Percentiles rank a stretch among this genome's conserved stretches.
phyloP scores from a whole-genome alignment of 2,797 vertebrate species.

The Gymnothorax reevesii region DNA sequence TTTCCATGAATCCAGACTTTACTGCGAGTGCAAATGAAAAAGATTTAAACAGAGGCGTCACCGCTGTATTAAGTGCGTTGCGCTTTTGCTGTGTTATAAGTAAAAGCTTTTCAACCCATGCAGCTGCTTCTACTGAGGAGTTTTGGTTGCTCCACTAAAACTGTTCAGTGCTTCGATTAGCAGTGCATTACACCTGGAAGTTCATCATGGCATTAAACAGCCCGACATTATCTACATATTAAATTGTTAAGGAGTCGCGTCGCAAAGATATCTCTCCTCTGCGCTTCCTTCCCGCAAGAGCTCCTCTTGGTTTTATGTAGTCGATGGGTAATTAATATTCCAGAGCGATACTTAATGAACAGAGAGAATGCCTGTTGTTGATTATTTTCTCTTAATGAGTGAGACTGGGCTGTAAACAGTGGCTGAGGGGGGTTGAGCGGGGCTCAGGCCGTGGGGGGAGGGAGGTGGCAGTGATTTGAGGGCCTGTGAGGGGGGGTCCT shows the following conservation, averaged over 20 bases:
- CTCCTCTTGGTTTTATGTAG: constrained; percentile 34
- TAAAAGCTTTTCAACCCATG: constrained; percentile 57
- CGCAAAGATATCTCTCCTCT: constrained; percentile 27
- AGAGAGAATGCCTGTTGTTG: constrained; percentile 39
- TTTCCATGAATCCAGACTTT: constrained; percentile 79
- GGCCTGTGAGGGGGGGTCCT: constrained; percentile 59
- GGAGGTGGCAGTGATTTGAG: constrained; percentile 64
- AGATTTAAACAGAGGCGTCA: constrained; percentile 57
- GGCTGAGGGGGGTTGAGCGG: constrained; percentile 56
- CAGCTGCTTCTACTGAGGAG: constrained; percentile 59
- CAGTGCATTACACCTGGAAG: constrained; percentile 59
- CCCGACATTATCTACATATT: constrained; percentile 29
- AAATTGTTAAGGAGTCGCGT: constrained; percentile 26
- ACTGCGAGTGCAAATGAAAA: constrained; percentile 70
- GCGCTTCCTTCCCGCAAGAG: constrained; percentile 26
- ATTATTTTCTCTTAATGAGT: constrained; percentile 39
- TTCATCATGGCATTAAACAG: constrained; percentile 43
- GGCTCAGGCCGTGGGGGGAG: constrained; percentile 79
- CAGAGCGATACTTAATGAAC: constrained; percentile 31
- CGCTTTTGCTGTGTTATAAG: constrained; percentile 61
- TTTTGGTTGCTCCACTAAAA: constrained; percentile 54
- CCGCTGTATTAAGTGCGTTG: constrained; percentile 69
- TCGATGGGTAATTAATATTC: constrained; percentile 40
- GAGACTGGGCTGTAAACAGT: constrained; percentile 32
- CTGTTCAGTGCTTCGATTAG: constrained; percentile 67